Evolutionary conservation across 2,888 invertebrate species (phyloP).

Genomic region (Synanthedon myopaeformis): DNA sequence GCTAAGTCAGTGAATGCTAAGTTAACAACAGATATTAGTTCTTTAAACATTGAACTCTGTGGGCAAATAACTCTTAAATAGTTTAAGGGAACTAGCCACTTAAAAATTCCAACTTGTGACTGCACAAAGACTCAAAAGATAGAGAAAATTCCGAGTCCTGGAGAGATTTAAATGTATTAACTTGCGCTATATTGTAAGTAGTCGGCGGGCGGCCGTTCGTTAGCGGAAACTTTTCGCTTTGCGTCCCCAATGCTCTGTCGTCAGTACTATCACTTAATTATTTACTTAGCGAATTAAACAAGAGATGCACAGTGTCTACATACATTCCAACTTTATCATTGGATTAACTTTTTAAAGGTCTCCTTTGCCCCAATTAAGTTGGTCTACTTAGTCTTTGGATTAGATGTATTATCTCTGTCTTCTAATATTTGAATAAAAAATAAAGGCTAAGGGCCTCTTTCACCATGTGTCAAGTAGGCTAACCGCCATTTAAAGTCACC

Average conservation of each 20-base stretch:
- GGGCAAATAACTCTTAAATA: not conserved
- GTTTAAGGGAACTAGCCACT: not conserved
- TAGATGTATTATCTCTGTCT: too few relatives aligned
- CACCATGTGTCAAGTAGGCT: too few relatives aligned
- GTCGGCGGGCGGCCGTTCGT: not conserved
- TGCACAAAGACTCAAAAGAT: slow-evolving; percentile 1
- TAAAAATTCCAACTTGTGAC: not conserved
- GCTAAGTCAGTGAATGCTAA: too few relatives aligned
- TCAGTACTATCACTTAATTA: not conserved
- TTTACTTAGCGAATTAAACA: not conserved
- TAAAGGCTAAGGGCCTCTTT: too few relatives aligned
- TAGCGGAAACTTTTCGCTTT: not conserved
- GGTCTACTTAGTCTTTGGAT: too few relatives aligned
- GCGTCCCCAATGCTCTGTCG: not conserved
- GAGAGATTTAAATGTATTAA: slow-evolving; percentile 7
- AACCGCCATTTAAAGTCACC: too few relatives aligned
- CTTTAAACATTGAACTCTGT: slow-evolving; percentile 2
- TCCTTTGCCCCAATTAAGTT: too few relatives aligned
- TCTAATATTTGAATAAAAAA: too few relatives aligned
- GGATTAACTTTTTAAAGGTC: too few relatives aligned
- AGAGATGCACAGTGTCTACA: not conserved
- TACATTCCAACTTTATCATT: too few relatives aligned
- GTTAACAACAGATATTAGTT: not conserved
- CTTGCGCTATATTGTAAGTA: slow-evolving; percentile 1
- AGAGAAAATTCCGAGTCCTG: slow-evolving; percentile 1